Evolutionary conservation across 2,888 invertebrate genomes (phyloP), one percentile per base, ranked within the genome.

Genomic region (Philereme vetulata): DNA sequence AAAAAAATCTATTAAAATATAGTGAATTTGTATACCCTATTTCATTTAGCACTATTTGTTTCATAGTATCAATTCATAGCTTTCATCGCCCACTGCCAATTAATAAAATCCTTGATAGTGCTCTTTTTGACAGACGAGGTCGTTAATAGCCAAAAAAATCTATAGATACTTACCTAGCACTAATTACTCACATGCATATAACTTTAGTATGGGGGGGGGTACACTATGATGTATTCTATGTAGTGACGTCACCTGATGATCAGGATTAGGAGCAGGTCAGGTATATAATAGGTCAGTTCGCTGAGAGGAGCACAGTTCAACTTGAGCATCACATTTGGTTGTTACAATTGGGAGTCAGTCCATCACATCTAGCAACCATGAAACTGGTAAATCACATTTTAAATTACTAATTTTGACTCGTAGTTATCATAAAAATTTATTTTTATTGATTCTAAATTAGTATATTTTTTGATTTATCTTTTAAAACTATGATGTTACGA

Each of bases 281-380:
- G 83, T 90, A 91, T 90, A 91, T 88, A 91, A 86, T 84, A 76
- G 85, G 84, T 83, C 82, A 83, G 70, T 72, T 47, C 60, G 72
- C 67, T 72, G 67, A 33, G 72, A 80, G 74, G 77, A 74, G 75
- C 80, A 80, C 81, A 82, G 81, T 83, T 66, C 72, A 60, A 62
- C 59, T 71, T 65, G 64, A 77, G 74, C 77, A 70, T 82, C 78
- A 75, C 74, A 74, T 78, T 81, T 70, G 74, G 74, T 69, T 63
- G 74, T 77, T 66, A 58, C 68, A 49, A 53, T 61, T 59, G 52
- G 68, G 55, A 64, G 71, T 55, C 54, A 55, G 60, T 61, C 62
- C 62, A 65, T 63, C 65, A 62, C 64, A 38, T 38, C 38, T 53
- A 66, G 58, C 63, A 71, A 87, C 82, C 72, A 91, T 91, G 91